Conservation (phyloP, 2,113 vertebrate genomes). For the Cephalopholis sonnerati region DNA sequence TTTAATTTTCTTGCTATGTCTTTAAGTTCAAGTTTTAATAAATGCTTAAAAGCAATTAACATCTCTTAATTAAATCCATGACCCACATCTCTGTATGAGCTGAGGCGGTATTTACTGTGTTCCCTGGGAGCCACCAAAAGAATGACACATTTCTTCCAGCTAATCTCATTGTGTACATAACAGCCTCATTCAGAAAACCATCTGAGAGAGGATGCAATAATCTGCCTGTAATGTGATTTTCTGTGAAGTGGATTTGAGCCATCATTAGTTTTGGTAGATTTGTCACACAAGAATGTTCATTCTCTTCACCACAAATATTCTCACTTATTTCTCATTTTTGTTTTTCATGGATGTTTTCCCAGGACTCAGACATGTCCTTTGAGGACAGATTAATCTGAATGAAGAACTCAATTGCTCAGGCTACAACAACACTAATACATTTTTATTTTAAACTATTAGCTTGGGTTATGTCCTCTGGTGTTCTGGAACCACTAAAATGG, state of each 20-base stretch:
- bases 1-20: background rate
- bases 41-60: slow-evolving; percentile 1
- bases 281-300: slow-evolving; percentile 9
- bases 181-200: slow-evolving; percentile 52
- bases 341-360: background rate
- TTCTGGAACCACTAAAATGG: too few species aligned
- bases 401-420: background rate
- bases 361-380: background rate
- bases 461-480: too few species aligned
- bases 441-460: too few species aligned
- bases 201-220: slow-evolving; percentile 43
- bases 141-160: slow-evolving; percentile 39
- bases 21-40: background rate
- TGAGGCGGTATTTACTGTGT: slow-evolving; percentile 11
- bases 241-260: slow-evolving; percentile 23
- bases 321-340: background rate
- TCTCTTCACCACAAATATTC: background rate
- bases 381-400: background rate
- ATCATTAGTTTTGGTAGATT: slow-evolving; percentile 52
- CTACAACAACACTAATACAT: too few species aligned
- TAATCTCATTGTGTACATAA: slow-evolving; percentile 56
- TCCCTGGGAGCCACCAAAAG: slow-evolving; percentile 32
- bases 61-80: background rate
- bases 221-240: slow-evolving; percentile 55
- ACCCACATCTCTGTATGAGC: slow-evolving; percentile 23